These are phyloP conservation scores for Ataeniobius toweri DNA, from an alignment of 2,797 vertebrate genomes.

Conservation along the genomic window DNA sequence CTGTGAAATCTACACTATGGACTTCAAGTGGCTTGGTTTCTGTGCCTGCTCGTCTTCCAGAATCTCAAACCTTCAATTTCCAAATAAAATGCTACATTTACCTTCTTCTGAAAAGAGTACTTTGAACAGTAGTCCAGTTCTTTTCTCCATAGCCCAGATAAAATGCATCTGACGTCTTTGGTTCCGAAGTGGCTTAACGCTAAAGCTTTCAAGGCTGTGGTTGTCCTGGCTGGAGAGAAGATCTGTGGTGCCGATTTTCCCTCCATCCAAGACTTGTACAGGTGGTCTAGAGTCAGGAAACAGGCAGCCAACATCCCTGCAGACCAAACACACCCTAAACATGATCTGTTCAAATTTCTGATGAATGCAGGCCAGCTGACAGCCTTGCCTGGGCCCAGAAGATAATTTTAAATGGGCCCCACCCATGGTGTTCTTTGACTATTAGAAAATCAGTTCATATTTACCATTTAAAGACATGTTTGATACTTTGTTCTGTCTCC, in stretches of 20 bases:
- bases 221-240: neutral
- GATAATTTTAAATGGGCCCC: too few relatives aligned
- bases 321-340: neutral
- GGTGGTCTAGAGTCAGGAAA: neutral
- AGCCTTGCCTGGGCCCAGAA: too few relatives aligned
- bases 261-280: too few relatives aligned
- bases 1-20: too few relatives aligned
- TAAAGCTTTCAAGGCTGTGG: neutral
- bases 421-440: too few relatives aligned
- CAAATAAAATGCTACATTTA: neutral
- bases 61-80: too few relatives aligned
- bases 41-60: too few relatives aligned
- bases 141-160: neutral
- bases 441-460: too few relatives aligned
- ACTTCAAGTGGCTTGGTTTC: too few relatives aligned
- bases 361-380: too few relatives aligned
- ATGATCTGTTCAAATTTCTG: neutral
- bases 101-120: neutral
- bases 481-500: too few relatives aligned
- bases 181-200: neutral
- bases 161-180: neutral
- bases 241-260: neutral
- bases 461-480: too few relatives aligned
- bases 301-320: neutral
- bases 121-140: neutral